Evolutionary conservation across 2,888 invertebrate species (phyloP).

Genomic region (Acrobasis repandana): DNA sequence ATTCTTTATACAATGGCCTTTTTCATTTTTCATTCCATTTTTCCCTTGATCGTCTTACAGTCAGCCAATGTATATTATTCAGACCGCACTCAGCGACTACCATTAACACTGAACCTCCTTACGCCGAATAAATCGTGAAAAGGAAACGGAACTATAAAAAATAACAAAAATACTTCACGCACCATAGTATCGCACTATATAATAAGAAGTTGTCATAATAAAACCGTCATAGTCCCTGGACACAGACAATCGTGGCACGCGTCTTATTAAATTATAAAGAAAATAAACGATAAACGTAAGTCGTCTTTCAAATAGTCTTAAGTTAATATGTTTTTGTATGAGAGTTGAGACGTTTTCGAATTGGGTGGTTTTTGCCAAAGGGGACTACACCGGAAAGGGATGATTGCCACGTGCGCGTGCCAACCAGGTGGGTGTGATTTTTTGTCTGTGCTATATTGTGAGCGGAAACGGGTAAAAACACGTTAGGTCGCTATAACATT

Average conservation of each 20-base stretch:
- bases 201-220: slow-evolving; percentile 30
- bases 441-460: slow-evolving; percentile 36
- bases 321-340: slow-evolving; percentile 15
- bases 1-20: no score
- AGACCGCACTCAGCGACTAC: no score
- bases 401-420: slow-evolving; percentile 72
- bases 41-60: no score
- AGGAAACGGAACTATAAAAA: slow-evolving; percentile 18
- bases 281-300: slow-evolving; percentile 53
- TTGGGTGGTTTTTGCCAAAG: slow-evolving; percentile 40
- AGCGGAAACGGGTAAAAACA: slow-evolving; percentile 54
- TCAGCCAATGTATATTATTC: no score
- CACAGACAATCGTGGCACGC: slow-evolving; percentile 64
- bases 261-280: slow-evolving; percentile 78
- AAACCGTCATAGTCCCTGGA: slow-evolving; percentile 59
- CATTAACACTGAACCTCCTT: no score
- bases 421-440: slow-evolving; percentile 64
- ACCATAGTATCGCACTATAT: slow-evolving; percentile 17
- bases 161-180: slow-evolving; percentile 13
- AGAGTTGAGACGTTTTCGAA: slow-evolving; percentile 39
- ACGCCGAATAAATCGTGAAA: no score
- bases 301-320: slow-evolving; percentile 3
- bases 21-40: no score
- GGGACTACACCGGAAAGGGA: slow-evolving; percentile 60
- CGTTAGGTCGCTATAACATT: slow-evolving; percentile 15